Evolutionary conservation across 2,888 invertebrate species (phyloP), one percentile per base, ranked within the genome.

Genomic region (Tenthredo scrophulariae): DNA sequence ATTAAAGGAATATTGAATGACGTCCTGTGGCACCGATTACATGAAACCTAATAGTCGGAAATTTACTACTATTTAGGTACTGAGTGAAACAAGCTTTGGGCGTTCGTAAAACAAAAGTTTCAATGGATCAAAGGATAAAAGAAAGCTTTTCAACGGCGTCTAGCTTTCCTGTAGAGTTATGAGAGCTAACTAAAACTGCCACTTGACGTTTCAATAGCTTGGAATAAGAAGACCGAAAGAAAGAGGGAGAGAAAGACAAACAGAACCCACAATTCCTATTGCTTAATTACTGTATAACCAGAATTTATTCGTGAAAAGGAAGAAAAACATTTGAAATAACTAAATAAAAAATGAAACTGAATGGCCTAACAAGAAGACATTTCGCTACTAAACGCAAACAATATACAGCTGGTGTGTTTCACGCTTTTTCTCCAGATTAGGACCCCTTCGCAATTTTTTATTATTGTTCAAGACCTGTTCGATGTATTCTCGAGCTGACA

Each of bases 161-260:
- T 83, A 83, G 67, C 67, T 67, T 83, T 80, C 67, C 67, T 43
- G 29, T 18, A 46, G 50, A 83, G 83, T 83, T 83, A 83, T 83
- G 83, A 83, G 70, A 83, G 83, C 83, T 33, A 67, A 83, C 83
- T 70, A 50, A 67, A 70, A 83, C 50, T 67, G 43, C 46, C 83
- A 67, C 83, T 67, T 83, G 46, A 67, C 67, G 70, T 83, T 83
- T 83, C 83, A 83, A 83, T 83, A 50, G 83, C 46, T 83, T 46
- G 83, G 37, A 70, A 67, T 83, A 50, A 83, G 67, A 62, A 80
- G 80, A 80, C 77, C 18, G 50, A 77, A 40, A 26, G 29, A 37
- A 15, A 22, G 22, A 37, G 62, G 15, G 40, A 62, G 58, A 62
- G 15, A 15, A 62, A 80, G 22, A 80, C 22, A 62, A 80, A 80